Percentiles rank a stretch among this genome's conserved stretches.
phyloP scores from a whole-genome alignment of 2,113 vertebrate species.

The Loxodonta africana region DNA sequence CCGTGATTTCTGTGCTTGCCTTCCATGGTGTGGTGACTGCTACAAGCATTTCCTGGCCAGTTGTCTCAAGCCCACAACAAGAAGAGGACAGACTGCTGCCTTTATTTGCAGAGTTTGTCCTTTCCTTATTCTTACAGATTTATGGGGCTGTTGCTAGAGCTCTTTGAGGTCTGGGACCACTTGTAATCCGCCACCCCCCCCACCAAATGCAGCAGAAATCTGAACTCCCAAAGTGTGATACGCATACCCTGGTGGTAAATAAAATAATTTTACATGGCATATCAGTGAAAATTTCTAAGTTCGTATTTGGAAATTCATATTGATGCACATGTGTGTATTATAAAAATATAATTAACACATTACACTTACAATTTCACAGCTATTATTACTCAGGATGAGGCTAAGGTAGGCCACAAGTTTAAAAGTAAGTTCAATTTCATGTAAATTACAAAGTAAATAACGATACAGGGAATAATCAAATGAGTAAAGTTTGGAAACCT shows the following conservation, averaged over 20 bases:
- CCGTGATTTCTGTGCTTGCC: not conserved
- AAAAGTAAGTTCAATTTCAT: conserved; percentile 8
- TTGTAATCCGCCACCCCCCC: not conserved
- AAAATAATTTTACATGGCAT: not conserved
- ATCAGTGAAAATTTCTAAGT: not conserved
- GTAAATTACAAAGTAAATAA: conserved; percentile 1
- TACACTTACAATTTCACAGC: not conserved
- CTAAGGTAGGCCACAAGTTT: not conserved
- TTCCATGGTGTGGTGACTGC: not conserved
- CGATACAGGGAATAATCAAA: not conserved
- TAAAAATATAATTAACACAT: conserved; percentile 22
- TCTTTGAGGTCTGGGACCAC: not conserved
- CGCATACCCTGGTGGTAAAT: not conserved
- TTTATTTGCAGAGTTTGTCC: not conserved
- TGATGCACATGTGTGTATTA: not conserved
- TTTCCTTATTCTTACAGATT: not conserved
- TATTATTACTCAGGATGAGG: conserved; percentile 25
- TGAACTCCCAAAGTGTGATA: not conserved
- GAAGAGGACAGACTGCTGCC: not conserved
- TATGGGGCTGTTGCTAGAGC: not conserved
- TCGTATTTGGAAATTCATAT: conserved; percentile 35
- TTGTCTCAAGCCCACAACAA: not conserved
- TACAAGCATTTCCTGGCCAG: not conserved
- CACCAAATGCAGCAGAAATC: not conserved
- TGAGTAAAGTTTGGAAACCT: not conserved